These are phyloP conservation scores for Germaria angustata DNA, from an alignment of 2,888 invertebrate species.

Conservation along the genomic window DNA sequence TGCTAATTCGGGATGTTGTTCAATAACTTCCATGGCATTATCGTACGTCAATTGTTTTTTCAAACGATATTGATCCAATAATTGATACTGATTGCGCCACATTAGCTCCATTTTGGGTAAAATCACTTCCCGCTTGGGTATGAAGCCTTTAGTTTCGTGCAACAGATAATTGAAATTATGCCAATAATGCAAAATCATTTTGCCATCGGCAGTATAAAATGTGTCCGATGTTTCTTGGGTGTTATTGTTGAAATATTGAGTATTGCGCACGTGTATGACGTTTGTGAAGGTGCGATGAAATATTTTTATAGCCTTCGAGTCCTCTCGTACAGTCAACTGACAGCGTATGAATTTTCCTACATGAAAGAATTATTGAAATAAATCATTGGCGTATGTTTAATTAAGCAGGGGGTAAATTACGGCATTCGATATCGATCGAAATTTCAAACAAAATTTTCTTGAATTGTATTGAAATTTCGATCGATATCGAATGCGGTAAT, in stretches of 20 bases:
- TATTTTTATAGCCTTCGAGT: constrained; percentile 72
- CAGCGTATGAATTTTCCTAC: constrained; percentile 72
- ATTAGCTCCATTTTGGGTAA: constrained; percentile 74
- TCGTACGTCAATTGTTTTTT: constrained; percentile 72
- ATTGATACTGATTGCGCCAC: constrained; percentile 72
- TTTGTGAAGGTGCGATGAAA: constrained; percentile 74
- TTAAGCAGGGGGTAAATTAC: no score
- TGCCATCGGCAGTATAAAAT: constrained; percentile 71
- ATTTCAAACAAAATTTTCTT: no score
- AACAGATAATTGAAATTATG: constrained; percentile 74
- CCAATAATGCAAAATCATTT: constrained; percentile 76
- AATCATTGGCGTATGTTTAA: neutral
- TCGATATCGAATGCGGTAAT: no score
- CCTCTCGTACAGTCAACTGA: constrained; percentile 69
- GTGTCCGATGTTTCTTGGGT: constrained; percentile 75
- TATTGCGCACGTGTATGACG: constrained; percentile 71
- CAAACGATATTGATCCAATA: constrained; percentile 69
- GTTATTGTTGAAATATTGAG: constrained; percentile 74
- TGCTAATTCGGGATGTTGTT: constrained; percentile 71
- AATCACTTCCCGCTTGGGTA: constrained; percentile 63
- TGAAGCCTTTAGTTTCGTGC: constrained; percentile 72
- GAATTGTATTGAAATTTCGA: no score
- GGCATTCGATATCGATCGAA: no score
- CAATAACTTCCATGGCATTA: constrained; percentile 71
- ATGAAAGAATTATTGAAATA: neutral